Percentiles rank a stretch among this genome's conserved stretches.
Evolutionary conservation across 2,797 vertebrate genomes (phyloP).

Genomic region (Lepus oiostolus): DNA sequence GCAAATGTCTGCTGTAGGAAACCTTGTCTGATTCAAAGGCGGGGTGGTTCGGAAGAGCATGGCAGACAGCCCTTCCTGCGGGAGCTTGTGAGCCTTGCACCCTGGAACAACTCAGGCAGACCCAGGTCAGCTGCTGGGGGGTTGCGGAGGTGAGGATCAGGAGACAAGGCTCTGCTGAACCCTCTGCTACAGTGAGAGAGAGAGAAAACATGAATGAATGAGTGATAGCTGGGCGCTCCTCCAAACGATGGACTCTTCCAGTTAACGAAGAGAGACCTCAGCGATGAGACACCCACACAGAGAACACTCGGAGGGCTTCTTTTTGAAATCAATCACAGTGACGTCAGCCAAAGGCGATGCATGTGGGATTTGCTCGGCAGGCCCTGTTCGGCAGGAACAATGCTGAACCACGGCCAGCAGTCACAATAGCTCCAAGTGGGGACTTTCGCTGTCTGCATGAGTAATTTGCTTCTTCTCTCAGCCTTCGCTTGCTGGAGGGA

Average conservation of each 20-base stretch:
- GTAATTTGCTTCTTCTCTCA: not conserved
- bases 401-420: not conserved
- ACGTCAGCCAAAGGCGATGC: not conserved
- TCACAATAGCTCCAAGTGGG: not conserved
- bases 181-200: not conserved
- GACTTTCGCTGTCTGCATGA: not conserved
- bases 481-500: not conserved
- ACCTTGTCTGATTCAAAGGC: not conserved
- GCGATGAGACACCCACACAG: not conserved
- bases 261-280: not conserved
- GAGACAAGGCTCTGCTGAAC: not conserved
- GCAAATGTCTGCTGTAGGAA: not conserved
- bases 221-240: not conserved
- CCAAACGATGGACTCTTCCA: not conserved
- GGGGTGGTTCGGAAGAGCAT: not conserved
- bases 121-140: not conserved
- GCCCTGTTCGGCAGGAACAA: not conserved
- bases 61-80: not conserved
- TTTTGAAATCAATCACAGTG: conserved; percentile 2
- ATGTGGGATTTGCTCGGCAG: not conserved
- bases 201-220: no score
- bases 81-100: not conserved
- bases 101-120: not conserved
- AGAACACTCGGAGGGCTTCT: not conserved
- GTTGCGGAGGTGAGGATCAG: not conserved